These are phyloP conservation scores for Xiphias gladius DNA, from an alignment of 2,113 vertebrate species.

Conservation along the genomic window DNA sequence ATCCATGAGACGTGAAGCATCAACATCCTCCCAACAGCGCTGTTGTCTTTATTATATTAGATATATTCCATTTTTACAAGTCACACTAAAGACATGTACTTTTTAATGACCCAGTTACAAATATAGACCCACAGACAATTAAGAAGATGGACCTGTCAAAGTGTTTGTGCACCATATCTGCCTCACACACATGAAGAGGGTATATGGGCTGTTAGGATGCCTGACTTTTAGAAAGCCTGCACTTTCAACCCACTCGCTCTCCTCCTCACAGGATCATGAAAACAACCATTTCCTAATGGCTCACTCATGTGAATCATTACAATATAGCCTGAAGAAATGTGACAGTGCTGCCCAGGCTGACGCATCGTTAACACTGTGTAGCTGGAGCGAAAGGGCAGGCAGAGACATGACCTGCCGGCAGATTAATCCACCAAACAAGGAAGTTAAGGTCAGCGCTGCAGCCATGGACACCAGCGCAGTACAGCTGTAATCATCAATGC, in stretches of 20 bases:
- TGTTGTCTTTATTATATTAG: slow-evolving; percentile 26
- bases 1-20: slow-evolving; percentile 33
- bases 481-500: slow-evolving; percentile 40
- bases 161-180: background rate
- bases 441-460: slow-evolving; percentile 55
- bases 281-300: slow-evolving; percentile 73
- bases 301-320: slow-evolving; percentile 73
- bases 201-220: slow-evolving; percentile 43
- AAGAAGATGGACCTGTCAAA: slow-evolving; percentile 34
- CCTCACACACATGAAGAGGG: slow-evolving; percentile 7
- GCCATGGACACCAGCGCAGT: slow-evolving; percentile 6
- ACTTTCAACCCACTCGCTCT: slow-evolving; percentile 67
- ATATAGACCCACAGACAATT: slow-evolving; percentile 30
- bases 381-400: slow-evolving; percentile 41
- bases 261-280: slow-evolving; percentile 63
- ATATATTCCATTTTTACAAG: slow-evolving; percentile 35
- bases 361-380: slow-evolving; percentile 57
- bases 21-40: slow-evolving; percentile 18
- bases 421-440: slow-evolving; percentile 67
- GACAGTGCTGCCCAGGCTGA: slow-evolving; percentile 44
- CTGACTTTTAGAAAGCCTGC: slow-evolving; percentile 51
- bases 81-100: slow-evolving; percentile 9
- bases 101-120: slow-evolving; percentile 17
- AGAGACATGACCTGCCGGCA: slow-evolving; percentile 49
- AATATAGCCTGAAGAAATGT: slow-evolving; percentile 47